Conservation (phyloP, 1,140 invertebrate species). For the Drosophila nannoptera region DNA sequence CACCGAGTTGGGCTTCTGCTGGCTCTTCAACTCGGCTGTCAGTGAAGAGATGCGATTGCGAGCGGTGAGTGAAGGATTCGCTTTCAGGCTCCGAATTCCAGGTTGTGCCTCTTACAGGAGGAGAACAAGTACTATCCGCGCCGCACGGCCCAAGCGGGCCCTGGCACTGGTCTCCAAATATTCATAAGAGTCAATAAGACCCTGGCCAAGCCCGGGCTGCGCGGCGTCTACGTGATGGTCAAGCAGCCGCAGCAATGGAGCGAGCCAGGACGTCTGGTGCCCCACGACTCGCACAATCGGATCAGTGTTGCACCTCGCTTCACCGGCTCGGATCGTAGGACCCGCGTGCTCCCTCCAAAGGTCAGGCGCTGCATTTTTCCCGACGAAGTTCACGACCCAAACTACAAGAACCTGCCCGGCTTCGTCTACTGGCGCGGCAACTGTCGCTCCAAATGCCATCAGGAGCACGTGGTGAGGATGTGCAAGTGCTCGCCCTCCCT, state of each 20-base stretch:
- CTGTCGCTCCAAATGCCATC: constrained; percentile 66
- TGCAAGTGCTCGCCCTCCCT: constrained; percentile 64
- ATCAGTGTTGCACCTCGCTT: constrained; percentile 48
- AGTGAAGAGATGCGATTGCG: constrained; percentile 22
- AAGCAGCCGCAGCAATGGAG: constrained; percentile 68
- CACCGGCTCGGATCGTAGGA: constrained; percentile 41
- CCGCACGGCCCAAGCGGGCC: constrained; percentile 49
- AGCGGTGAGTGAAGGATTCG: constrained; percentile 27
- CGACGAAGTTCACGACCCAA: constrained; percentile 50
- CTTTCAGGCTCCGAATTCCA: neutral
- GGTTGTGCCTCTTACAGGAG: constrained; percentile 18
- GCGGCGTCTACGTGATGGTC: constrained; percentile 62
- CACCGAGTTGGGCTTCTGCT: constrained; percentile 67
- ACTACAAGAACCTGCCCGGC: constrained; percentile 63
- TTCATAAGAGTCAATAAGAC: constrained; percentile 44
- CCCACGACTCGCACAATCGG: constrained; percentile 44
- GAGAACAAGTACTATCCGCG: constrained; percentile 60
- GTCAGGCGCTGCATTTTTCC: constrained; percentile 55
- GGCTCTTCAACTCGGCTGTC: constrained; percentile 61
- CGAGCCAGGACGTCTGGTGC: constrained; percentile 39
- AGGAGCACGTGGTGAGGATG: constrained; percentile 56
- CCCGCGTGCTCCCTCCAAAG: constrained; percentile 33
- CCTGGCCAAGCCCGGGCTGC: constrained; percentile 1
- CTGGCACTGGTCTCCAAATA: constrained; percentile 54
- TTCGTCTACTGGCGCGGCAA: constrained; percentile 67